Evolutionary conservation across 2,888 invertebrate genomes (phyloP).

Genomic region (Callinectes sapidus): DNA sequence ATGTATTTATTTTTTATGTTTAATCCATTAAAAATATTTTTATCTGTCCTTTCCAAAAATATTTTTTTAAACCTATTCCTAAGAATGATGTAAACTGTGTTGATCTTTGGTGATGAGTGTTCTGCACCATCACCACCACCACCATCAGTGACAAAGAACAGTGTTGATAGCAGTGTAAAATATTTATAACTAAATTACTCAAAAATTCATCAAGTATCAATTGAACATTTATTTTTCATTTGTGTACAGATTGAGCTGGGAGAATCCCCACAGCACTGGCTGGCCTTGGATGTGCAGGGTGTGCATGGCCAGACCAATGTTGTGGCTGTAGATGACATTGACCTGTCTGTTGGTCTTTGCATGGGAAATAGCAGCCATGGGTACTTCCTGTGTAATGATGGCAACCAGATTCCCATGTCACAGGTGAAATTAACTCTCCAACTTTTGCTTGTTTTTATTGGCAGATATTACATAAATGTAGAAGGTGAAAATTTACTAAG

Average conservation of each 20-base stretch:
- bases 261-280: constrained; percentile 49
- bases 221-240: background rate
- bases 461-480: background rate
- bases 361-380: background rate
- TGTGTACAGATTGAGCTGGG: constrained; percentile 41
- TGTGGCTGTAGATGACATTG: constrained; percentile 62
- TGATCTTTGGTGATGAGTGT: background rate
- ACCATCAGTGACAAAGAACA: constrained; percentile 17
- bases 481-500: background rate
- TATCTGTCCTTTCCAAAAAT: background rate
- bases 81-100: background rate
- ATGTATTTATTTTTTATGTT: background rate
- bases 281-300: constrained; percentile 51
- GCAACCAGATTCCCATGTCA: constrained; percentile 47
- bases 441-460: background rate
- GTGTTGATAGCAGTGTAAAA: background rate
- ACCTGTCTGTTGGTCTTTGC: constrained; percentile 46
- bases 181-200: background rate
- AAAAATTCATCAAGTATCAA: background rate
- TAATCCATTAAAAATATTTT: background rate
- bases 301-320: constrained; percentile 49
- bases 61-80: background rate
- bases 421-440: constrained; percentile 13
- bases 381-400: constrained; percentile 54
- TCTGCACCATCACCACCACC: background rate